Evolutionary conservation across 2,888 invertebrate species (phyloP), one percentile per base, ranked within the genome.

Genomic region (Rhamnusium bicolor): DNA sequence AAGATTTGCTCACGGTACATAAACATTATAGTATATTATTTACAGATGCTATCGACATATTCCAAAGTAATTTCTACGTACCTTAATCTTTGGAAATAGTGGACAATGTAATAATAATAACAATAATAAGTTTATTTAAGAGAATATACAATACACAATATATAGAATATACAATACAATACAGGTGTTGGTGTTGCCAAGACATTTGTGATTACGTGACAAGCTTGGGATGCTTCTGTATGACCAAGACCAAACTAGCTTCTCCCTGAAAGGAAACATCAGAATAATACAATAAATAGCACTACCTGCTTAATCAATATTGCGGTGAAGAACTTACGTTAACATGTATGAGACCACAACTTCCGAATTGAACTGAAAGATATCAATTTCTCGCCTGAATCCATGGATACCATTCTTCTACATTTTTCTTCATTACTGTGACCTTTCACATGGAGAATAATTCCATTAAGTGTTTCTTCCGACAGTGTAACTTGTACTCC

Each of bases 171-270:
- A n/a, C n/a, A n/a, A n/a, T n/a, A n/a, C n/a, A n/a, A n/a, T n/a
- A n/a, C n/a, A n/a, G n/a, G n/a, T n/a, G n/a, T n/a, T n/a, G n/a
- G n/a, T n/a, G n/a, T n/a, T n/a, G n/a, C n/a, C n/a, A n/a, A n/a
- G n/a, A n/a, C n/a, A n/a, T n/a, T n/a, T n/a, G n/a, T n/a, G n/a
- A n/a, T n/a, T 95, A 96, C 0, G 98, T 98, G 63, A 98, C 94
- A 66, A 98, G 91, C 90, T 96, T 96, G 0, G 97, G 97, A 92
- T 98, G 98, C 89, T 97, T 96, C 87, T 98, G 98, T 85, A 98
- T 96, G 21, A 98, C 97, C 53, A 98, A 90, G 0, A 98, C 95
- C 86, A 97, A 98, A 85, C 95, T 96, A 21, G 97, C 97, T 86
- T 96, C 92, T 63, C 97, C 97, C 94, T 95, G 87, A 72, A 87